A percentile compares a stretch with the other conserved stretches of the same genome.
Conservation (phyloP, 2,888 invertebrate genomes). For the Ophioninae sp. region DNA sequence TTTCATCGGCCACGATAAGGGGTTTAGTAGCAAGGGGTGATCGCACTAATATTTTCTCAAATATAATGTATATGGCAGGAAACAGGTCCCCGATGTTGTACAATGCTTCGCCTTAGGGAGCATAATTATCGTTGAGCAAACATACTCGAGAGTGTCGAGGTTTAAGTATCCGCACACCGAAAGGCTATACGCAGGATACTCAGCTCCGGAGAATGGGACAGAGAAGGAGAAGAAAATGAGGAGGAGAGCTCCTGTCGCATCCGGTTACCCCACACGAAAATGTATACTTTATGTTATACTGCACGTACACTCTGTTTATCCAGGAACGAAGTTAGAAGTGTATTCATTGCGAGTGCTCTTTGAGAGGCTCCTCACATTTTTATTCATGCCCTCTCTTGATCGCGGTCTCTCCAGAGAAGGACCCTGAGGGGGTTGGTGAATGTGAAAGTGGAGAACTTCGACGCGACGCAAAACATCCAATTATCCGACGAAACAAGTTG, state of each 20-base stretch:
- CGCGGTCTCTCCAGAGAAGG: conserved; percentile 20
- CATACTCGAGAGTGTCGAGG: conserved; percentile 49
- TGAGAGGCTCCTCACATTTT: conserved; percentile 52
- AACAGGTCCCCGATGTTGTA: conserved; percentile 15
- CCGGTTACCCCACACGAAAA: conserved; percentile 33
- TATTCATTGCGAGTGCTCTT: conserved; percentile 34
- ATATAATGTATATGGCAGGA: conserved; percentile 21
- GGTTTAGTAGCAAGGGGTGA: background rate
- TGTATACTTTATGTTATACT: conserved; percentile 35
- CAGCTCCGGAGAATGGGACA: background rate
- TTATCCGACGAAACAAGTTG: conserved; percentile 60
- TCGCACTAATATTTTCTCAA: conserved; percentile 43
- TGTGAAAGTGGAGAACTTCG: conserved; percentile 34
- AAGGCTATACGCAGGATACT: conserved; percentile 5
- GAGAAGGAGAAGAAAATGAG: background rate
- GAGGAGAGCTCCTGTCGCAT: background rate
- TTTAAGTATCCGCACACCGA: conserved; percentile 15
- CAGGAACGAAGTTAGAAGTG: conserved; percentile 54
- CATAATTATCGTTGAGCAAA: conserved; percentile 58
- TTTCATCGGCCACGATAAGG: background rate
- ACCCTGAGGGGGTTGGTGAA: background rate
- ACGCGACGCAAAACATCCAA: conserved; percentile 60
- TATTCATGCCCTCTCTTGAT: conserved; percentile 50
- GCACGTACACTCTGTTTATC: conserved; percentile 44
- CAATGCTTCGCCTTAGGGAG: conserved; percentile 18